phyloP scores from a whole-genome alignment of 2,888 invertebrate genomes.

The Oxytorus armatus region DNA sequence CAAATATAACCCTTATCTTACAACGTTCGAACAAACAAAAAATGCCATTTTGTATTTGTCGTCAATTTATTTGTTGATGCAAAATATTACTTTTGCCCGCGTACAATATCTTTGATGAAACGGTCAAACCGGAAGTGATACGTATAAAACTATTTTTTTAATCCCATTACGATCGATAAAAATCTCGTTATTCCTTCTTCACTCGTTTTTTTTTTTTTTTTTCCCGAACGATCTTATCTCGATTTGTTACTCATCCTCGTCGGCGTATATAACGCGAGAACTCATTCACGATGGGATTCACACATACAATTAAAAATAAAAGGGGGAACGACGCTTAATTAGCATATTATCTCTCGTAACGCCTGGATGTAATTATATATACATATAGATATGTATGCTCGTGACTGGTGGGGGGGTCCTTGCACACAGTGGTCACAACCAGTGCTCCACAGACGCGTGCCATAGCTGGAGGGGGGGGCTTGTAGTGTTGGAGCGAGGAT shows the following conservation, averaged over 20 bases:
- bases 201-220: conserved; percentile 29
- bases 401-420: background rate
- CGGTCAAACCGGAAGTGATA: conserved; percentile 8
- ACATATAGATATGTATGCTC: conserved; percentile 24
- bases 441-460: conserved; percentile 46
- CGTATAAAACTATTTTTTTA: conserved; percentile 7
- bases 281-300: conserved; percentile 75
- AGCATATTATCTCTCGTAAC: conserved; percentile 80
- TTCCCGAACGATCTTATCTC: conserved; percentile 43
- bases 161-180: conserved; percentile 22
- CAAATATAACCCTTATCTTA: no score
- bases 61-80: no score
- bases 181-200: background rate
- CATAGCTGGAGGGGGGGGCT: conserved; percentile 20
- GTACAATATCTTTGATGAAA: background rate
- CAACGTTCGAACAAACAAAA: no score
- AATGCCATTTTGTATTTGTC: no score
- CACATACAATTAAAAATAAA: conserved; percentile 76
- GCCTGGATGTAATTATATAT: conserved; percentile 73
- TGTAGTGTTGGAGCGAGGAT: conserved; percentile 23
- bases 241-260: conserved; percentile 67
- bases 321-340: conserved; percentile 72
- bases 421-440: conserved; percentile 6
- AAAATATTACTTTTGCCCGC: no score
- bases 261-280: conserved; percentile 73